Evolutionary conservation across 2,797 vertebrate species (phyloP).

Genomic region (Myotis pilosus): DNA sequence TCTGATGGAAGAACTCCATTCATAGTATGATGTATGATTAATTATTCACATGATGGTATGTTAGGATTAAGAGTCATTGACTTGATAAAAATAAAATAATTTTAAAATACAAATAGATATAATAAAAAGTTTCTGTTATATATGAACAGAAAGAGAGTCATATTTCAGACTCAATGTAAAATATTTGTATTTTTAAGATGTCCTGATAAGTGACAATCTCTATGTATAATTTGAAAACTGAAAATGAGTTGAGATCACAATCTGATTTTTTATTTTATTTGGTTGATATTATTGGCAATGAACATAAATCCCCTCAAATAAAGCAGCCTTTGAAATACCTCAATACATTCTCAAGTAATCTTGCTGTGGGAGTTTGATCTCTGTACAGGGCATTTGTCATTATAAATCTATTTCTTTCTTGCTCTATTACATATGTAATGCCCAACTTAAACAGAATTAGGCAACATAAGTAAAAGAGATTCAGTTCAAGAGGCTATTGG

Average conservation of each 20-base stretch:
- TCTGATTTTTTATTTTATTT: slow-evolving; percentile 21
- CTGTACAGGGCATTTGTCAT: neutral
- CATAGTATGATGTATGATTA: neutral
- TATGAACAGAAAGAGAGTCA: neutral
- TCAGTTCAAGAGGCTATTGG: neutral
- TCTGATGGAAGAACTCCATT: neutral
- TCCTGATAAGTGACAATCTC: neutral
- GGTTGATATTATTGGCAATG: slow-evolving; percentile 1
- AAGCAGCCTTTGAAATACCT: neutral
- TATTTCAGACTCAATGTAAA: neutral
- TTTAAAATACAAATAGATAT: neutral
- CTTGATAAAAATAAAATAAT: neutral
- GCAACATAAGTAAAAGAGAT: neutral
- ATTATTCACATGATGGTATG: neutral
- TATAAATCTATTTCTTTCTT: neutral
- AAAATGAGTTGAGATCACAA: neutral
- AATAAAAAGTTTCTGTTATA: neutral
- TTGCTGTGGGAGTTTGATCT: neutral
- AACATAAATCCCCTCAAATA: neutral
- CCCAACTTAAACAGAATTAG: neutral
- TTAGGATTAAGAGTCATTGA: neutral
- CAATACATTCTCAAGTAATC: neutral
- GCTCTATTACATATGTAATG: neutral
- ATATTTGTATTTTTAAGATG: neutral
- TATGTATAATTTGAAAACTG: slow-evolving; percentile 8